These are phyloP conservation scores for Drosophila lowei DNA, from an alignment of 1,140 invertebrate species.

Conservation along the genomic window DNA sequence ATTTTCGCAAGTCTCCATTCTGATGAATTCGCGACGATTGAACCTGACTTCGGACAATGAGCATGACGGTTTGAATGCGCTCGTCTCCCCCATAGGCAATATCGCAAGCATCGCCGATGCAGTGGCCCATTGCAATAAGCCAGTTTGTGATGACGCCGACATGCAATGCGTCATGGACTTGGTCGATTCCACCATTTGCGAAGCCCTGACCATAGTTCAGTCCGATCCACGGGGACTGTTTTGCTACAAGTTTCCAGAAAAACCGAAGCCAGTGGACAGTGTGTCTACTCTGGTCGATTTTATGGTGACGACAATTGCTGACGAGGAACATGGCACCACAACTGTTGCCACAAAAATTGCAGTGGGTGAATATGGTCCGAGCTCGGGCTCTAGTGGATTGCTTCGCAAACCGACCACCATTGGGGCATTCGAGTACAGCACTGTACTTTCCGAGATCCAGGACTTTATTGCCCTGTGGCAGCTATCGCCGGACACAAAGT, in stretches of 20 bases:
- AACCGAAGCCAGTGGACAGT: neutral
- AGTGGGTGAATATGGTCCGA: too few species aligned
- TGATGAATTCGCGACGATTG: too few species aligned
- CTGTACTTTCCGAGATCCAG: constrained; percentile 48
- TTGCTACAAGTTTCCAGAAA: constrained; percentile 48
- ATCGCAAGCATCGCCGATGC: neutral
- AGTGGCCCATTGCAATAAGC: constrained; percentile 39
- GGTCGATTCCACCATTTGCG: constrained; percentile 51
- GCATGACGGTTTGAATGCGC: too few species aligned
- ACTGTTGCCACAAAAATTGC: too few species aligned
- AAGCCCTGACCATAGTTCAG: constrained; percentile 47
- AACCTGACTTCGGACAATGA: too few species aligned
- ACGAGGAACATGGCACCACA: neutral
- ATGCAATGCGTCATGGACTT: constrained; percentile 49
- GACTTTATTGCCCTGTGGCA: constrained; percentile 61
- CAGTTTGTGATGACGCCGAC: constrained; percentile 54
- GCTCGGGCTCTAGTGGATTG: constrained; percentile 27
- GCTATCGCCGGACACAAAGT: constrained; percentile 63
- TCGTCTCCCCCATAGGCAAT: constrained; percentile 6
- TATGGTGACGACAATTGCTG: neutral
- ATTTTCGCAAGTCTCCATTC: too few species aligned
- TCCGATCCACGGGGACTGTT: constrained; percentile 61
- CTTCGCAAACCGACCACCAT: constrained; percentile 39
- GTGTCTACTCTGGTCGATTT: neutral
- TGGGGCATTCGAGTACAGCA: constrained; percentile 49